Conservation (phyloP, 2,113 vertebrate genomes). For the Stegostoma tigrinum region DNA sequence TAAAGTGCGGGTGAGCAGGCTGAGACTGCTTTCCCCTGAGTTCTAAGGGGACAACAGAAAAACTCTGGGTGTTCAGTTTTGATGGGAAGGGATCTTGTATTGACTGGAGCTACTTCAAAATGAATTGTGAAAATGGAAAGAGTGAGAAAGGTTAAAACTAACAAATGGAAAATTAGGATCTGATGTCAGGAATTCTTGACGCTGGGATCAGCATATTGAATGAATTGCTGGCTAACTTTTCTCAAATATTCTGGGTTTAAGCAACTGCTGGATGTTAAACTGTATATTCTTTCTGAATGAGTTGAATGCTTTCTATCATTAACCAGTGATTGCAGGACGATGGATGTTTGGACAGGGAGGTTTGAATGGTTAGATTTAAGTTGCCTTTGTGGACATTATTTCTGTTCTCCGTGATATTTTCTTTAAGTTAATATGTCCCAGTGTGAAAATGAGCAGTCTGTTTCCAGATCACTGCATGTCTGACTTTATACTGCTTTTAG, state of each 20-base stretch:
- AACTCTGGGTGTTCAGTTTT: not conserved
- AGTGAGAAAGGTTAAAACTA: not conserved
- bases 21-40: not conserved
- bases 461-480: not conserved
- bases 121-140: not conserved
- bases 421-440: not conserved
- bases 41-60: not conserved
- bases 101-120: not conserved
- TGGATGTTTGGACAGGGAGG: not conserved
- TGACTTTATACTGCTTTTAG: not conserved
- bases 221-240: not conserved
- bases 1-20: not conserved
- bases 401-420: not conserved
- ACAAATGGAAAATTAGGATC: not conserved
- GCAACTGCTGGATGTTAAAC: not conserved
- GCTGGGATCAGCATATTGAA: not conserved
- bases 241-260: not conserved
- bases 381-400: not conserved
- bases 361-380: not conserved
- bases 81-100: not conserved
- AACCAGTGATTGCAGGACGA: not conserved
- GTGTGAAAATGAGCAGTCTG: not conserved
- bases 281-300: not conserved
- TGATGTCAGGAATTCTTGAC: not conserved
- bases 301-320: not conserved